Evolutionary conservation across 2,113 vertebrate genomes (phyloP).

Genomic region (Colinus virginianus): DNA sequence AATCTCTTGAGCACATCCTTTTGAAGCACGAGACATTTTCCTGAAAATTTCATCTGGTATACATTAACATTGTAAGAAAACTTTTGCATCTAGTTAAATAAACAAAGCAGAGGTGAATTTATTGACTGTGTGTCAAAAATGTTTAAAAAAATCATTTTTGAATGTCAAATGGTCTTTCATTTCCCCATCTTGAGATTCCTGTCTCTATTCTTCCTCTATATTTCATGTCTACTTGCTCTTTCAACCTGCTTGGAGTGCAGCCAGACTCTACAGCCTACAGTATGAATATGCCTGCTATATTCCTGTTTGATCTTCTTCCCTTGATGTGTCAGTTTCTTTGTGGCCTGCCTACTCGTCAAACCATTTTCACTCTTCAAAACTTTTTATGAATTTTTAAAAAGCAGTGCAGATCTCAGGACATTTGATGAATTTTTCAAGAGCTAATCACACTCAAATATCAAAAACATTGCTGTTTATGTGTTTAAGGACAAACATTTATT

Average conservation of each 20-base stretch:
- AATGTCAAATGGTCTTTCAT: constrained; percentile 79
- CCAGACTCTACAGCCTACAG: constrained; percentile 65
- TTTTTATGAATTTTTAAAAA: constrained; percentile 79
- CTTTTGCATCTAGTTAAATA: constrained; percentile 51
- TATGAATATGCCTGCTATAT: constrained; percentile 71
- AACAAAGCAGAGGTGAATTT: constrained; percentile 58
- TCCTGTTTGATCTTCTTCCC: constrained; percentile 81
- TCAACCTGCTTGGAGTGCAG: constrained; percentile 75
- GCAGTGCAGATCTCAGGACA: constrained; percentile 62
- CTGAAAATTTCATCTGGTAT: not conserved
- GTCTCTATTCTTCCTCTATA: constrained; percentile 75
- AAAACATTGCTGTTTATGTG: constrained; percentile 53
- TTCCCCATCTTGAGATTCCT: constrained; percentile 73
- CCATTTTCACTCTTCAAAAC: constrained; percentile 80
- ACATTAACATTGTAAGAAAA: constrained; percentile 18
- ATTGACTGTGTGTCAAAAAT: constrained; percentile 72
- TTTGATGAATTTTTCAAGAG: constrained; percentile 76
- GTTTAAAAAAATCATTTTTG: constrained; percentile 64
- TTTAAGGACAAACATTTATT: constrained; percentile 72
- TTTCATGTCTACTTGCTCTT: constrained; percentile 79
- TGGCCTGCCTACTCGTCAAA: constrained; percentile 79
- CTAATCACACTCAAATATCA: constrained; percentile 69
- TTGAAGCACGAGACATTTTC: not conserved
- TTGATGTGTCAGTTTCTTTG: constrained; percentile 82
- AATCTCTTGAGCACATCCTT: not conserved